Evolutionary conservation across 2,888 invertebrate genomes (phyloP).

Genomic region (Copidosoma aretas): DNA sequence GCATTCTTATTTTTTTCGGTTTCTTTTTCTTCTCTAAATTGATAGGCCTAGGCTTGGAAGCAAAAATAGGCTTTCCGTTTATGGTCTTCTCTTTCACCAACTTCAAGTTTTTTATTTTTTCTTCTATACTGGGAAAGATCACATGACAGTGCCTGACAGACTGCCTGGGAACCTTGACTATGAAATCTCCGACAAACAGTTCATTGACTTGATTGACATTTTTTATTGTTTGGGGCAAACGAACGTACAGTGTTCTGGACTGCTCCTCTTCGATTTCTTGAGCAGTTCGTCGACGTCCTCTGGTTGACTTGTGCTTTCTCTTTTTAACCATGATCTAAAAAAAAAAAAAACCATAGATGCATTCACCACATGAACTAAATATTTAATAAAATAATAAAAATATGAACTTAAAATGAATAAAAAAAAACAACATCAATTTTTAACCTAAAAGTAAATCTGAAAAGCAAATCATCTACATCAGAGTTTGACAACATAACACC

Average conservation of each 20-base stretch:
- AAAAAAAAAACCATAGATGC: neutral
- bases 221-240: constrained; percentile 51
- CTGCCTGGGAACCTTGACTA: constrained; percentile 51
- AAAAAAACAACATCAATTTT: too few relatives aligned
- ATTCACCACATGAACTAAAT: too few relatives aligned
- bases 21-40: constrained; percentile 30
- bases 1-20: constrained; percentile 43
- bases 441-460: too few relatives aligned
- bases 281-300: constrained; percentile 23
- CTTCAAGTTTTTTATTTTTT: constrained; percentile 49
- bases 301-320: constrained; percentile 22
- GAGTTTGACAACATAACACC: too few relatives aligned
- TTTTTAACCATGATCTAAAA: constrained; percentile 12
- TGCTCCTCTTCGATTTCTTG: constrained; percentile 41
- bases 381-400: constrained; percentile 4
- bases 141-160: constrained; percentile 51
- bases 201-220: constrained; percentile 46
- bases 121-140: constrained; percentile 47
- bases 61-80: constrained; percentile 48
- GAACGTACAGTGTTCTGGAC: constrained; percentile 50
- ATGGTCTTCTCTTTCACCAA: constrained; percentile 42
- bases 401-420: neutral
- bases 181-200: constrained; percentile 49
- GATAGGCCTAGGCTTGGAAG: constrained; percentile 36
- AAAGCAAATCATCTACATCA: too few relatives aligned